phyloP scores from a whole-genome alignment of 1,140 invertebrate genomes.

The Lepidurus arcticus region DNA sequence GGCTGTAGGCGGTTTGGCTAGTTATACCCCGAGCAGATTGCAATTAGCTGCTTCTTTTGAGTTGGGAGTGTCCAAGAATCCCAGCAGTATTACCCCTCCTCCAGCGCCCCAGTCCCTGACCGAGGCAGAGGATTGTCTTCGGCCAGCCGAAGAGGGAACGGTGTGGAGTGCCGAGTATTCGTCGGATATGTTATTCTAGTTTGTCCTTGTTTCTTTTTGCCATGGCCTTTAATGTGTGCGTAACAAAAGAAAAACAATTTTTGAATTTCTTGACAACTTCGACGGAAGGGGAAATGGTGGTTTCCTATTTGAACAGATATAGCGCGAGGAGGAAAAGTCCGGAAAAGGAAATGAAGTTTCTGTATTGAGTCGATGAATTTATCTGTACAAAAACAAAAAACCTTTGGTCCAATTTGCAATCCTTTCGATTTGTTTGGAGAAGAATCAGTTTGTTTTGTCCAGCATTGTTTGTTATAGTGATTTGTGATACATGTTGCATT shows the following conservation, averaged over 20 bases:
- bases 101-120: slow-evolving; percentile 28
- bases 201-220: background rate
- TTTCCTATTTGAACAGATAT: background rate
- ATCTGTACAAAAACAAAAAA: background rate
- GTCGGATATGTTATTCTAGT: slow-evolving; percentile 58
- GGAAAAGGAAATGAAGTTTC: background rate
- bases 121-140: slow-evolving; percentile 49
- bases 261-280: background rate
- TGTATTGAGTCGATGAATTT: background rate
- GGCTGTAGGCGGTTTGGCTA: slow-evolving; percentile 49
- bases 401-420: slow-evolving; percentile 5
- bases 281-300: background rate
- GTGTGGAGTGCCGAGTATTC: slow-evolving; percentile 59
- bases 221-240: background rate
- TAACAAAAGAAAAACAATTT: background rate
- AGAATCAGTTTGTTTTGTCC: background rate
- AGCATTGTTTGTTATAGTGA: background rate
- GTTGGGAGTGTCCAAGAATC: slow-evolving; percentile 54
- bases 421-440: background rate
- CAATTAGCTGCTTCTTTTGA: slow-evolving; percentile 55
- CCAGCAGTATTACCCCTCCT: slow-evolving; percentile 38
- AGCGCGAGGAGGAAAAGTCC: background rate
- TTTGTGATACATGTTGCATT: background rate
- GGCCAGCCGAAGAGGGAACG: slow-evolving; percentile 51
- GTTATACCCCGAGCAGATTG: slow-evolving; percentile 58